Percentiles rank a stretch among this genome's conserved stretches.
Conservation (phyloP, 1,140 invertebrate species). For the Calephelis nemesis region DNA sequence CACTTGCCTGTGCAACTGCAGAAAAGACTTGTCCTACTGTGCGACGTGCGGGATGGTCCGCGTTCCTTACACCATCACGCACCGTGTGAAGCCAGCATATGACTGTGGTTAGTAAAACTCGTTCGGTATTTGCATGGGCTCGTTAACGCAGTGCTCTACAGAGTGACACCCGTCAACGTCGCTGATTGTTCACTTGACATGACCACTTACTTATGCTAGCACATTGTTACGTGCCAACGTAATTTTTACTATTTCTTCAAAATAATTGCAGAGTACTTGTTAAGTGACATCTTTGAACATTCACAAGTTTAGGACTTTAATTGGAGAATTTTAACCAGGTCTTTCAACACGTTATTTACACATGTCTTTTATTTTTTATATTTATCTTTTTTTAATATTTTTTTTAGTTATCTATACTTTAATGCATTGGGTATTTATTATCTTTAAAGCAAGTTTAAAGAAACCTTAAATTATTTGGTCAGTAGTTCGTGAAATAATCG, state of each 20-base stretch:
- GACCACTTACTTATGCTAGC: slow-evolving; percentile 41
- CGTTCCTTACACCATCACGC: too few relatives aligned
- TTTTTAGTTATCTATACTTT: too few relatives aligned
- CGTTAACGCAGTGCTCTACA: slow-evolving; percentile 63
- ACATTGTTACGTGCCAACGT: slow-evolving; percentile 35
- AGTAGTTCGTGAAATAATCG: too few relatives aligned
- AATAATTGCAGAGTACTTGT: slow-evolving; percentile 20
- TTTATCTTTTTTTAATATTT: too few relatives aligned
- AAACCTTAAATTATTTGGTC: too few relatives aligned
- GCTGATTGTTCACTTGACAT: slow-evolving; percentile 45
- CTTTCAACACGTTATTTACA: background rate
- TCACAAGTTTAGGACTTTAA: background rate
- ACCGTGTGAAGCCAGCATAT: too few relatives aligned
- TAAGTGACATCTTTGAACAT: slow-evolving; percentile 11
- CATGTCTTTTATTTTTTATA: too few relatives aligned
- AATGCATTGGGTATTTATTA: too few relatives aligned
- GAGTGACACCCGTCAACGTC: slow-evolving; percentile 60
- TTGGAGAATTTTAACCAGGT: background rate
- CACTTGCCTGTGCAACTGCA: too few relatives aligned
- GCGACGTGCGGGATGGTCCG: too few relatives aligned
- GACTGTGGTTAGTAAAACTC: slow-evolving; percentile 23
- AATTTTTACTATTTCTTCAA: slow-evolving; percentile 21
- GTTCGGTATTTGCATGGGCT: slow-evolving; percentile 69
- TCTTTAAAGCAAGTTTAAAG: too few relatives aligned
- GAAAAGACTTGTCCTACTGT: too few relatives aligned